Evolutionary conservation across 2,888 invertebrate species (phyloP), one percentile per base, ranked within the genome.

Genomic region (Itoplectis maculator): DNA sequence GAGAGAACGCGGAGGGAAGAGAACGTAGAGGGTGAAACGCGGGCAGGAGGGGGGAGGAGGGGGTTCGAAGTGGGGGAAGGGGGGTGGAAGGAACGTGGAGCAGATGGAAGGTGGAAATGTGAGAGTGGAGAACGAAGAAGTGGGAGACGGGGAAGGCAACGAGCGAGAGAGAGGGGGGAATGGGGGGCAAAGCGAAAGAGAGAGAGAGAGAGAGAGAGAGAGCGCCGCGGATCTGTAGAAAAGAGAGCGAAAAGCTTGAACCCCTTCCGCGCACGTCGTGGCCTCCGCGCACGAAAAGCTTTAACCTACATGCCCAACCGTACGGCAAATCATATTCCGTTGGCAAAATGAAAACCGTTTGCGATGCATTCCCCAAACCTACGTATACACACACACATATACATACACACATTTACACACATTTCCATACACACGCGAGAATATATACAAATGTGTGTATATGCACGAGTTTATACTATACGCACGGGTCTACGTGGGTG

Each of bases 291-390:
- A 68, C 79, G 75, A 81, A n/a, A 77, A 75, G 81, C 79, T 86
- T 85, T 88, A 90, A 89, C 88, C 89, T 86, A 88, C 86, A 89
- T 89, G 87, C 79, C 81, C 88, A 87, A 87, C 83, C 88, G 85
- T 84, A 88, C 81, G 88, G 88, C 85, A 89, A 89, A 90, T 90
- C 88, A 88, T 88, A 90, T 90, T 89, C 87, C 87, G 87, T 88
- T 87, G 86, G 87, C 84, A 88, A 89, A 89, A 88, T 88, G 88
- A 89, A 88, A 89, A 87, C 85, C 82, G 85, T 82, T 85, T 82
- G 86, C 72, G 84, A 86, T 85, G 87, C 84, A 84, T 79, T 81
- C 76, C 49, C 66, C 54, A 83, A 83, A 79, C 70, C 79, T 76
- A 51, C 45, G 47, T 54, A 59, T 80, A 68, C 74, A 74, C 40